Evolutionary conservation across 1,140 invertebrate species (phyloP).

Genomic region (Branchinecta lindahli): DNA sequence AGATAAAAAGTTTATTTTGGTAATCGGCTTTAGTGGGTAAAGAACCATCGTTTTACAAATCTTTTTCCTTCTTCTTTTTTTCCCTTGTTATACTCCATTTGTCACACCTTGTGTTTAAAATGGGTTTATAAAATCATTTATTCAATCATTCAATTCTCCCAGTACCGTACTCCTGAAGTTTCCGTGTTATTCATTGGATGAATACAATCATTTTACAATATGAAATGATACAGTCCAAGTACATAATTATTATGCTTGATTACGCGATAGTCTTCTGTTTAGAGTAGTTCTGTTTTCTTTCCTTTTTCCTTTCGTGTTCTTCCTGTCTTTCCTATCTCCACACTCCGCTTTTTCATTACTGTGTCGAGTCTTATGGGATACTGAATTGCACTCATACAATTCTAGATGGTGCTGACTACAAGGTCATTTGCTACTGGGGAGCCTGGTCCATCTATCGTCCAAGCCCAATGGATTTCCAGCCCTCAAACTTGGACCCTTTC

Average conservation of each 20-base stretch:
- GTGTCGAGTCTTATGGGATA: not conserved
- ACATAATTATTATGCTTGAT: not conserved
- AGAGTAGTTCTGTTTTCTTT: not conserved
- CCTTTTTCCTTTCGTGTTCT: not conserved
- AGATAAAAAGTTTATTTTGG: no score
- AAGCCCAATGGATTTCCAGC: constrained; percentile 46
- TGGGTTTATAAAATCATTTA: no score
- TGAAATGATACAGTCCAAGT: not conserved
- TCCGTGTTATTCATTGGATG: not conserved
- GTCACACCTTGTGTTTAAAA: no score
- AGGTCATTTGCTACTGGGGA: constrained; percentile 49
- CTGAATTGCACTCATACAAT: not conserved
- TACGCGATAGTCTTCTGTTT: not conserved
- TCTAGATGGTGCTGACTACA: constrained; percentile 14
- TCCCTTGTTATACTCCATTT: no score
- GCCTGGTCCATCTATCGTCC: constrained; percentile 46
- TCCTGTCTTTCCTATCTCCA: no score
- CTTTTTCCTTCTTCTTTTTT: no score
- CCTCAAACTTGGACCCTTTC: constrained; percentile 46
- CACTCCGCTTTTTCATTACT: no score
- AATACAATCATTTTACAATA: not conserved
- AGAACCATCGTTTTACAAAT: no score
- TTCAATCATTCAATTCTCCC: not conserved
- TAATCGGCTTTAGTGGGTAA: no score
- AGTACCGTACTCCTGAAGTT: not conserved